Percentiles rank a stretch among this genome's conserved stretches.
These are phyloP conservation scores for Ormyrus pomaceus DNA, from an alignment of 2,888 invertebrate species.

Conservation along the genomic window DNA sequence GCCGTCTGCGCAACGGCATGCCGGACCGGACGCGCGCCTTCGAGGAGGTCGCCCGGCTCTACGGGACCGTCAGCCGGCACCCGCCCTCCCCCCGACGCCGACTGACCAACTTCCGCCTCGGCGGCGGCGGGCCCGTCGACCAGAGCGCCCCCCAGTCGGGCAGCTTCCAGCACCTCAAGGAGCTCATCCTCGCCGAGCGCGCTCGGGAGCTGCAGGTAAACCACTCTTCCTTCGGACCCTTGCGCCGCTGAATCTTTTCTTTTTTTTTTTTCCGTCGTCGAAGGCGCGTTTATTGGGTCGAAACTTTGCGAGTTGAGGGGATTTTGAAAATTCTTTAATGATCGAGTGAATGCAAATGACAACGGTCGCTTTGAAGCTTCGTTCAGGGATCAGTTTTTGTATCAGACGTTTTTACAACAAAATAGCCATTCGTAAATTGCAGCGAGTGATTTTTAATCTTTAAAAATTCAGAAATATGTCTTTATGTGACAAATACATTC, in stretches of 20 bases:
- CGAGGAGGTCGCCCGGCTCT: constrained; percentile 77
- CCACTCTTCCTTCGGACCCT: neutral
- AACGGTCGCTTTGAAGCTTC: too few relatives aligned
- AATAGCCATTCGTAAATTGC: too few relatives aligned
- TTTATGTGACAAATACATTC: too few relatives aligned
- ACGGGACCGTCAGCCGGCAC: constrained; percentile 77
- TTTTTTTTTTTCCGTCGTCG: too few relatives aligned
- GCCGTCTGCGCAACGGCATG: constrained; percentile 71
- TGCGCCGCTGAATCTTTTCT: too few relatives aligned
- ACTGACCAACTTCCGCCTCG: constrained; percentile 47
- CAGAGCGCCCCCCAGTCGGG: constrained; percentile 65
- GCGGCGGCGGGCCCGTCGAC: constrained; percentile 55
- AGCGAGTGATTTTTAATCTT: too few relatives aligned
- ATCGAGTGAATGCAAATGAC: too few relatives aligned
- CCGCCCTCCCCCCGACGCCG: constrained; percentile 77
- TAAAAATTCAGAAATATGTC: too few relatives aligned
- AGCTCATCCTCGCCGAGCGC: constrained; percentile 86
- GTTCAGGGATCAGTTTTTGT: too few relatives aligned
- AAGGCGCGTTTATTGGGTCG: too few relatives aligned
- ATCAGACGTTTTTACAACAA: too few relatives aligned
- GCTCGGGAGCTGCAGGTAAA: constrained; percentile 81
- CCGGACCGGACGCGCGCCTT: constrained; percentile 76
- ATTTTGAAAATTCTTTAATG: too few relatives aligned
- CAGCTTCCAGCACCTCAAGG: constrained; percentile 87
- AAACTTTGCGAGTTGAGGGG: neutral